phyloP scores from a whole-genome alignment of 1,140 invertebrate species.

The Nixonia krombeini region DNA sequence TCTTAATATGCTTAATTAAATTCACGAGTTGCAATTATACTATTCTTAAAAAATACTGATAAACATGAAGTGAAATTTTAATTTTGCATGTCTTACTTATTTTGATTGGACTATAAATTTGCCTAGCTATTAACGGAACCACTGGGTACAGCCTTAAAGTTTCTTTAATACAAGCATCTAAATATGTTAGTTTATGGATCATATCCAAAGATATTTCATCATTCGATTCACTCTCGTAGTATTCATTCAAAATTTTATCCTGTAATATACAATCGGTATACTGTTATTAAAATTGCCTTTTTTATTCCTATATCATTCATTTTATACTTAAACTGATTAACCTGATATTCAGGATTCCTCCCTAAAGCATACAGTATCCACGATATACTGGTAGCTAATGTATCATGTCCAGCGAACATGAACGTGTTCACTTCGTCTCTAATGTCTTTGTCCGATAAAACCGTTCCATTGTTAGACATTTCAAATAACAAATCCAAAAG shows the following conservation, averaged over 20 bases:
- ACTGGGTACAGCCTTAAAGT: conserved; percentile 71
- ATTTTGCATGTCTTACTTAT: conserved; percentile 56
- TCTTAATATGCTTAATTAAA: conserved; percentile 1
- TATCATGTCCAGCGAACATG: conserved; percentile 79
- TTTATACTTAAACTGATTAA: no score
- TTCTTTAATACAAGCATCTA: conserved; percentile 73
- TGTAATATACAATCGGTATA: conserved; percentile 66
- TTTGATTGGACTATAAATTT: conserved; percentile 62
- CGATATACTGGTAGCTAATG: conserved; percentile 72
- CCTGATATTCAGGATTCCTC: conserved; percentile 70
- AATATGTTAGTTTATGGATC: conserved; percentile 67
- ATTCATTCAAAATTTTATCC: conserved; percentile 73
- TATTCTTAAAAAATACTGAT: no score
- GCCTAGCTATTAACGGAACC: conserved; percentile 72
- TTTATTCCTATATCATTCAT: no score
- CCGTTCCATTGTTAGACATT: conserved; percentile 64
- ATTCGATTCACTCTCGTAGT: conserved; percentile 62
- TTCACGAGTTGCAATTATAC: no score
- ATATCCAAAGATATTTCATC: conserved; percentile 60
- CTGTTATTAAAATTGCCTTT: conserved; percentile 39
- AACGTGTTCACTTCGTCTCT: conserved; percentile 78
- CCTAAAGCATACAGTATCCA: conserved; percentile 73
- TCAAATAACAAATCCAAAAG: conserved; percentile 76
- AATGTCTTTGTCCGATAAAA: conserved; percentile 70
- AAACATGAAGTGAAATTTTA: conserved; percentile 1